Evolutionary conservation across 2,113 vertebrate genomes (phyloP).

Genomic region (Dicrurus megarhynchus): DNA sequence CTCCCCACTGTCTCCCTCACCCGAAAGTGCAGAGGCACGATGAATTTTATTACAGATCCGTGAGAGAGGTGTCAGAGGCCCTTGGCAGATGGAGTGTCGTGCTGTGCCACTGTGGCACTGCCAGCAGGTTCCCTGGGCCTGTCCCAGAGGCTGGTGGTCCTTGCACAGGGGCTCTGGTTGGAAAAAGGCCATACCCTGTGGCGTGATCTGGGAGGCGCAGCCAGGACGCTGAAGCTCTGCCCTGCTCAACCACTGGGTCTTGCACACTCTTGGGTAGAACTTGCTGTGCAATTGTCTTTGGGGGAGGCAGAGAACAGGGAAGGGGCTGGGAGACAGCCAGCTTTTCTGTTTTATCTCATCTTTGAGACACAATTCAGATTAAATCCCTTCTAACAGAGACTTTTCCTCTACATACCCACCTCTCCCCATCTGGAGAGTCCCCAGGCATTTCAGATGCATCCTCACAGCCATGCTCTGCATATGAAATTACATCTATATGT

Average conservation of each 20-base stretch:
- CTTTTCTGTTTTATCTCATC: not conserved
- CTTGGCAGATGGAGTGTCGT: rapidly evolving
- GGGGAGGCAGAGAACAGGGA: not conserved
- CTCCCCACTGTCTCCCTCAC: not conserved
- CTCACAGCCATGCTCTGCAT: not conserved
- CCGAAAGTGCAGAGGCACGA: not conserved
- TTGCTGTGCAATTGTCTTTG: not conserved
- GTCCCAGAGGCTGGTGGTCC: not conserved
- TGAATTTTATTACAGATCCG: not conserved
- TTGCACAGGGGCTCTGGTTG: rapidly evolving
- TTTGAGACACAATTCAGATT: not conserved
- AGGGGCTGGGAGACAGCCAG: not conserved
- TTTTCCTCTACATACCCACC: not conserved
- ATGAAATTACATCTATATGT: not conserved
- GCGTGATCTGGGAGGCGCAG: rapidly evolving
- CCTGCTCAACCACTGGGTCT: not conserved
- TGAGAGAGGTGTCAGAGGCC: not conserved
- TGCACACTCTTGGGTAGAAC: not conserved
- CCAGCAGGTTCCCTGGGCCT: not conserved
- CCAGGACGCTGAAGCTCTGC: not conserved
- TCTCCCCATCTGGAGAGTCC: not conserved
- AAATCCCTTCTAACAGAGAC: not conserved
- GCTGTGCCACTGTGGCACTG: not conserved
- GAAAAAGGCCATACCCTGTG: not conserved
- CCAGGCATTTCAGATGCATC: not conserved